These are phyloP conservation scores for Xiphorhynchus erythropygius DNA, from an alignment of 2,797 vertebrate species.

Conservation along the genomic window DNA sequence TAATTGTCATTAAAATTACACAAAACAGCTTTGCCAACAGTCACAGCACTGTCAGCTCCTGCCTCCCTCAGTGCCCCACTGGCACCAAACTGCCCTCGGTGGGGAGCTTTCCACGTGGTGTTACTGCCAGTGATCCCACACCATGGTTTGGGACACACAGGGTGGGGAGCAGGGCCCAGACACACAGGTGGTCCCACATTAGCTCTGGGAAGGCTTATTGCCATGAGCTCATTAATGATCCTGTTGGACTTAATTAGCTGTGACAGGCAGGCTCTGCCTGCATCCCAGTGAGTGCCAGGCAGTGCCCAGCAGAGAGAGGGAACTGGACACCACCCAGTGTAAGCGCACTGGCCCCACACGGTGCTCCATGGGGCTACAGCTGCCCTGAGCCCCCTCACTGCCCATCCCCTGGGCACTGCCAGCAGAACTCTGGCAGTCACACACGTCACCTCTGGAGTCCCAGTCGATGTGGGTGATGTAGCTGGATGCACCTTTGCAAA, in stretches of 20 bases:
- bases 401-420: not conserved
- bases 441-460: slow-evolving; percentile 88
- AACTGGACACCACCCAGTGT: not conserved
- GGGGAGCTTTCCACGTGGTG: not conserved
- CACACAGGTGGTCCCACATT: not conserved
- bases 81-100: not conserved
- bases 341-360: not conserved
- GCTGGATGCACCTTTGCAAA: slow-evolving; percentile 93
- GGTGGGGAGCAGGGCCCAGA: not conserved
- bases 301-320: not conserved
- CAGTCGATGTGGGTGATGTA: slow-evolving; percentile 96
- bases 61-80: not conserved
- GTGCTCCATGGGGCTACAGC: not conserved
- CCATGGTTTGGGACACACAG: not conserved
- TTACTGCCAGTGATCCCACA: not conserved
- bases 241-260: not conserved
- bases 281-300: not conserved
- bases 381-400: not conserved
- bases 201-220: not conserved
- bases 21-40: not conserved
- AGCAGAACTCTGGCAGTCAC: not conserved
- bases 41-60: not conserved
- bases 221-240: not conserved
- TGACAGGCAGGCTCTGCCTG: not conserved
- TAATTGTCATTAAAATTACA: not conserved